These are phyloP conservation scores for Aleadryas rufinucha DNA, from an alignment of 2,113 vertebrate species.

Conservation along the genomic window DNA sequence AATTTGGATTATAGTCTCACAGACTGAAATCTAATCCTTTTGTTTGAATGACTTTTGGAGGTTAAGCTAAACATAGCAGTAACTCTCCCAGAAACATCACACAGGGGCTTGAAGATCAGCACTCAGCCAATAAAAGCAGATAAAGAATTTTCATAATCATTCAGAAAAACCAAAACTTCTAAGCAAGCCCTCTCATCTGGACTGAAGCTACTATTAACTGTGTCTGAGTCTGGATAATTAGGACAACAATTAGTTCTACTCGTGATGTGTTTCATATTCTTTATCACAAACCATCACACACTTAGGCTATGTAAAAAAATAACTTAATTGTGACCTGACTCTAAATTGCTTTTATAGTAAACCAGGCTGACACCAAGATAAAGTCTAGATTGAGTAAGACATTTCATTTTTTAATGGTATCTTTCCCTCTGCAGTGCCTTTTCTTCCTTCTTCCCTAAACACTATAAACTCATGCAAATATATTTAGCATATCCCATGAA, in stretches of 20 bases:
- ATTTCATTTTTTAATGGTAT: not conserved
- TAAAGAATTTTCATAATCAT: not conserved
- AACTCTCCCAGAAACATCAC: not conserved
- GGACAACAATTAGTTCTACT: not conserved
- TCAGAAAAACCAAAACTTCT: not conserved
- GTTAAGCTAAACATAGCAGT: not conserved
- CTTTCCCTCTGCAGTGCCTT: not conserved
- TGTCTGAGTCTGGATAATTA: not conserved
- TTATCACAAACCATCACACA: not conserved
- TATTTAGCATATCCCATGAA: not conserved
- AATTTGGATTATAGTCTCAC: not conserved
- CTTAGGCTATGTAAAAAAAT: not conserved
- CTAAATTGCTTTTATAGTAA: not conserved
- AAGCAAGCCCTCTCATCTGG: not conserved
- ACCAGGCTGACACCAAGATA: not conserved
- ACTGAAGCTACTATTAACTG: not conserved
- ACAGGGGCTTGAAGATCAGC: not conserved
- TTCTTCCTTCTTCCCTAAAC: not conserved
- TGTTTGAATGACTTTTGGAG: not conserved
- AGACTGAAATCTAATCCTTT: not conserved
- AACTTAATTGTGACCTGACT: not conserved
- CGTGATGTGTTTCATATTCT: not conserved
- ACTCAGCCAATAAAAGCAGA: not conserved
- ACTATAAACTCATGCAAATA: not conserved
- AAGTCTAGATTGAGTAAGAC: not conserved